These are phyloP conservation scores for Calameuta pallipes DNA, from an alignment of 2,888 invertebrate species.

Conservation along the genomic window DNA sequence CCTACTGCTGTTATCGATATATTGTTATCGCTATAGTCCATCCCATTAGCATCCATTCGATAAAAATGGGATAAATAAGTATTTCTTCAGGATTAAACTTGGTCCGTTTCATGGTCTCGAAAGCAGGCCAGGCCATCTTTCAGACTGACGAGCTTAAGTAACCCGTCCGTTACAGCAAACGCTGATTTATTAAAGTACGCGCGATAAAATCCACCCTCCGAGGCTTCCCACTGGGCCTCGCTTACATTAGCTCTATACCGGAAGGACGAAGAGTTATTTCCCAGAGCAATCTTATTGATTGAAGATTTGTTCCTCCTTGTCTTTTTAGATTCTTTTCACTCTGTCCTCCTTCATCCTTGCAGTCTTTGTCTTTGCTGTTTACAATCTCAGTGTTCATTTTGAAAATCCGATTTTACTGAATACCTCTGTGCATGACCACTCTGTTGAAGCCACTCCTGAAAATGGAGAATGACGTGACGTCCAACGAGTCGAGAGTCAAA, in stretches of 20 bases:
- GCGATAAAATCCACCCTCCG: conserved; percentile 2
- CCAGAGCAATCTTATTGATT: neutral
- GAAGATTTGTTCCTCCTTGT: neutral
- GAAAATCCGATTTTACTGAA: neutral
- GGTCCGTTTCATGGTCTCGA: neutral
- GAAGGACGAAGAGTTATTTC: neutral
- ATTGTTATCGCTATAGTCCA: neutral
- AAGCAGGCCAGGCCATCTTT: neutral
- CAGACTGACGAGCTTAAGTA: conserved; percentile 14
- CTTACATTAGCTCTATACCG: neutral
- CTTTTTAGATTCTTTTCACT: neutral
- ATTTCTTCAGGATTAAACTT: neutral
- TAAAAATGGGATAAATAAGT: neutral
- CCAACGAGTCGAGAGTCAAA: neutral
- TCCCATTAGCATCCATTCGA: neutral
- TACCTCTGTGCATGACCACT: neutral
- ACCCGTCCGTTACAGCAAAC: conserved; percentile 28
- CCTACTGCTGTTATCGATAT: neutral
- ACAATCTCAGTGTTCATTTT: neutral
- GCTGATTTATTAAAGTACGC: conserved; percentile 29
- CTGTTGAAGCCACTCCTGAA: neutral
- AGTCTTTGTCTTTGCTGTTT: neutral
- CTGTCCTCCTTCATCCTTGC: neutral
- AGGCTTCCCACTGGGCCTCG: neutral
- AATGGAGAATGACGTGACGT: neutral